phyloP scores from a whole-genome alignment of 2,113 vertebrate species.

The Rhadina sibilatrix region DNA sequence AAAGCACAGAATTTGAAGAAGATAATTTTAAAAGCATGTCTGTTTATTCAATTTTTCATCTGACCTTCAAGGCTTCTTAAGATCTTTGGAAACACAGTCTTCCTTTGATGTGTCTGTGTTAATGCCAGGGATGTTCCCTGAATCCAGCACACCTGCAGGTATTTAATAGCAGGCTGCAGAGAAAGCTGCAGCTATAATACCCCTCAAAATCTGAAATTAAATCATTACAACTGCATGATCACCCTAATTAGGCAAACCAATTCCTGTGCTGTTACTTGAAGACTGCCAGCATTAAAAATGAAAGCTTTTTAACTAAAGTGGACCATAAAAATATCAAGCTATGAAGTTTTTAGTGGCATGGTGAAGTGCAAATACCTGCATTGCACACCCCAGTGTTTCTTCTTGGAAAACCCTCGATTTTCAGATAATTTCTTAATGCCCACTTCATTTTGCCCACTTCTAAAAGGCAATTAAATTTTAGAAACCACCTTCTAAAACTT shows the following conservation, averaged over 20 bases:
- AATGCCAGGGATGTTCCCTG: background rate
- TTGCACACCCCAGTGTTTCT: background rate
- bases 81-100: background rate
- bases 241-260: background rate
- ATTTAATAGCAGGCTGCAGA: background rate
- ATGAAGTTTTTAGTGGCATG: background rate
- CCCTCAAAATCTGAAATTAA: background rate
- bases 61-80: background rate
- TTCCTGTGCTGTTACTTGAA: background rate
- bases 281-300: background rate
- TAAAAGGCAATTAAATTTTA: background rate
- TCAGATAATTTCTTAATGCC: background rate
- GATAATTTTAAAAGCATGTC: background rate
- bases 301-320: background rate
- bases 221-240: background rate
- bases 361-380: background rate
- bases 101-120: background rate
- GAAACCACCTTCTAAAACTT: background rate
- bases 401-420: background rate
- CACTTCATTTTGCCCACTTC: background rate
- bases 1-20: background rate
- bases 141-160: background rate
- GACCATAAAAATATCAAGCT: background rate
- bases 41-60: background rate
- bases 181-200: background rate